These are phyloP conservation scores for Lycophotia porphyrea DNA, from an alignment of 2,888 invertebrate species.

Conservation along the genomic window DNA sequence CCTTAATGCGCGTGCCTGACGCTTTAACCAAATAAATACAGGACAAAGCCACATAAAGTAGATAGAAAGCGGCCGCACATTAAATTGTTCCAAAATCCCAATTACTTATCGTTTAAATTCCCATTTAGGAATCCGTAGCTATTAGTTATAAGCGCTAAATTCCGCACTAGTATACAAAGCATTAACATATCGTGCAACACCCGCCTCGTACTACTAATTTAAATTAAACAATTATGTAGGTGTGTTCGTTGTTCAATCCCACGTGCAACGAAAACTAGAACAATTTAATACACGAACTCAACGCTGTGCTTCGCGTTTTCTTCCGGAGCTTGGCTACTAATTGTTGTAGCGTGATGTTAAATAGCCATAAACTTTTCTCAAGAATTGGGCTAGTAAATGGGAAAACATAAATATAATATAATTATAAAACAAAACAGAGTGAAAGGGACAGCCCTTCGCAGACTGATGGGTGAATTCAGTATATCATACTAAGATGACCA, in stretches of 20 bases:
- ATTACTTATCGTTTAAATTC: slow-evolving; percentile 41
- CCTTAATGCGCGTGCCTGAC: not conserved
- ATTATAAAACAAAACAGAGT: too few relatives aligned
- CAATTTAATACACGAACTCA: slow-evolving; percentile 35
- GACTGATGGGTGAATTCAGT: too few relatives aligned
- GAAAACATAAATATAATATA: too few relatives aligned
- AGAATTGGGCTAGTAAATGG: not conserved
- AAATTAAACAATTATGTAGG: slow-evolving; percentile 44
- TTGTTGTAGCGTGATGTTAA: not conserved
- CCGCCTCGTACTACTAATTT: slow-evolving; percentile 23
- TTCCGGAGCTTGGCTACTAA: not conserved
- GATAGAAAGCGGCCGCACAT: slow-evolving; percentile 21
- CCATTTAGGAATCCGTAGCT: slow-evolving; percentile 30
- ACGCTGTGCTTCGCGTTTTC: not conserved
- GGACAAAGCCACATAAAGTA: slow-evolving; percentile 16
- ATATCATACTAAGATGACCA: too few relatives aligned
- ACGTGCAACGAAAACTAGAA: slow-evolving; percentile 21
- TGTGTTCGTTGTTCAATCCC: not conserved
- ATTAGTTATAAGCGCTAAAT: slow-evolving; percentile 44
- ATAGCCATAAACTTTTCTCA: not conserved
- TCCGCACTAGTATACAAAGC: slow-evolving; percentile 30
- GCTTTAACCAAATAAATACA: slow-evolving; percentile 25
- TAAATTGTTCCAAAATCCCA: slow-evolving; percentile 30
- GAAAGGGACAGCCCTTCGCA: too few relatives aligned
- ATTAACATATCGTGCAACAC: slow-evolving; percentile 41